phyloP scores from a whole-genome alignment of 2,113 vertebrate species.

The Tachysurus fulvidraco region DNA sequence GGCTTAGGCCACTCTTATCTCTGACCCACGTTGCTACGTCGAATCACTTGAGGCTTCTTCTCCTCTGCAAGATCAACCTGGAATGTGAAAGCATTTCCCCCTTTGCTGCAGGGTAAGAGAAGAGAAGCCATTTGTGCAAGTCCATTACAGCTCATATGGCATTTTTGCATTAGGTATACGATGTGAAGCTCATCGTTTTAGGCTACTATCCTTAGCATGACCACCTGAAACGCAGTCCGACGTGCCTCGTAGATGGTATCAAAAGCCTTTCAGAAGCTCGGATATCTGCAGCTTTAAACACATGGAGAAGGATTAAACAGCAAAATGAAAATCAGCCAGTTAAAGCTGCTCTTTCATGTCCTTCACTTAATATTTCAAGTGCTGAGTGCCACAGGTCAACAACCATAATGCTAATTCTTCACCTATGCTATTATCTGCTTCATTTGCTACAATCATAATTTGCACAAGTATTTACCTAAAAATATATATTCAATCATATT shows the following conservation, averaged over 20 bases:
- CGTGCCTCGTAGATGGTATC: constrained; percentile 57
- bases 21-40: constrained; percentile 51
- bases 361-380: background rate
- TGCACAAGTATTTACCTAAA: background rate
- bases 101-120: constrained; percentile 61
- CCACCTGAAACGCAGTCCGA: constrained; percentile 60
- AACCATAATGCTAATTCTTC: background rate
- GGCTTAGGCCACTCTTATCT: constrained; percentile 50
- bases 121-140: constrained; percentile 64
- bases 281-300: constrained; percentile 52
- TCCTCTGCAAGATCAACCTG: constrained; percentile 61
- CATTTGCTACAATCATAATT: background rate
- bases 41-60: constrained; percentile 56
- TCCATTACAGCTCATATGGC: constrained; percentile 61
- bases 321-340: background rate
- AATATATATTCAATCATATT: background rate
- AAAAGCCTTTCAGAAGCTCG: constrained; percentile 23
- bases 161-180: constrained; percentile 57
- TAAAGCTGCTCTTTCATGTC: background rate
- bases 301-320: constrained; percentile 18
- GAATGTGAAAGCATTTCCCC: constrained; percentile 66
- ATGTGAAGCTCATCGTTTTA: constrained; percentile 42
- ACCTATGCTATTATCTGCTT: background rate
- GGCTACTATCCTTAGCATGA: constrained; percentile 46
- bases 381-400: background rate